Percentiles rank a stretch among this genome's conserved stretches.
Evolutionary conservation across 2,888 invertebrate species (phyloP).

Genomic region (Leptarthrus brevirostris): DNA sequence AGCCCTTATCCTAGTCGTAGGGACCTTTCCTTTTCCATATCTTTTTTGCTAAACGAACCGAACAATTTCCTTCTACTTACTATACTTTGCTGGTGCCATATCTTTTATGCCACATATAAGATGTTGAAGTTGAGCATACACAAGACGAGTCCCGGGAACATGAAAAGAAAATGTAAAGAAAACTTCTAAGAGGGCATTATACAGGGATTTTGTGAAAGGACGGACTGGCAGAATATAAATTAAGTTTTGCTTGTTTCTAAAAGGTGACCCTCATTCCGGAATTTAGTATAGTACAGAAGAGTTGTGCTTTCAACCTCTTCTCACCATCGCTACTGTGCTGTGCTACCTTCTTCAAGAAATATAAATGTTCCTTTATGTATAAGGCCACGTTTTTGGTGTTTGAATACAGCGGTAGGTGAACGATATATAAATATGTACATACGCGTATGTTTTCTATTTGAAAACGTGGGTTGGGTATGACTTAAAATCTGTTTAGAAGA

Average conservation of each 20-base stretch:
- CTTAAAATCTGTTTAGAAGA: too few species aligned
- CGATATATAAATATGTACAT: too few species aligned
- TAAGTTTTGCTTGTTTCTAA: slow-evolving; percentile 35
- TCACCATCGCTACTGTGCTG: background rate
- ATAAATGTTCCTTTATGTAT: slow-evolving; percentile 7
- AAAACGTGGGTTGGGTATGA: too few species aligned
- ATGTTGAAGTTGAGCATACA: background rate
- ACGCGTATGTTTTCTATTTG: too few species aligned
- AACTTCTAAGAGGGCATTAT: slow-evolving; percentile 36
- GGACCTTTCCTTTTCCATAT: background rate
- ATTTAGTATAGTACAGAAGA: background rate
- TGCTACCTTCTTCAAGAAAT: slow-evolving; percentile 14
- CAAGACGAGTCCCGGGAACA: background rate
- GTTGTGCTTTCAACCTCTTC: background rate
- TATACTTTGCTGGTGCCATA: background rate
- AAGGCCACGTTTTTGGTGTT: background rate
- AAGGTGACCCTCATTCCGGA: slow-evolving; percentile 30
- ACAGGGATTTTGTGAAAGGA: slow-evolving; percentile 16
- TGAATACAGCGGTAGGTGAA: too few species aligned
- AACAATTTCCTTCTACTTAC: slow-evolving; percentile 7
- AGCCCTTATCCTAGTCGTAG: slow-evolving; percentile 7
- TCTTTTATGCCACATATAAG: slow-evolving; percentile 11
- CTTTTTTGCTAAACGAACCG: slow-evolving; percentile 15
- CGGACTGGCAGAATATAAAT: slow-evolving; percentile 38
- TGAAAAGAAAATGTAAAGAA: slow-evolving; percentile 37